These are phyloP conservation scores for Hippasteria phrygiana DNA, from an alignment of 53 echinoderm and acorn worm genomes.

Conservation along the genomic window DNA sequence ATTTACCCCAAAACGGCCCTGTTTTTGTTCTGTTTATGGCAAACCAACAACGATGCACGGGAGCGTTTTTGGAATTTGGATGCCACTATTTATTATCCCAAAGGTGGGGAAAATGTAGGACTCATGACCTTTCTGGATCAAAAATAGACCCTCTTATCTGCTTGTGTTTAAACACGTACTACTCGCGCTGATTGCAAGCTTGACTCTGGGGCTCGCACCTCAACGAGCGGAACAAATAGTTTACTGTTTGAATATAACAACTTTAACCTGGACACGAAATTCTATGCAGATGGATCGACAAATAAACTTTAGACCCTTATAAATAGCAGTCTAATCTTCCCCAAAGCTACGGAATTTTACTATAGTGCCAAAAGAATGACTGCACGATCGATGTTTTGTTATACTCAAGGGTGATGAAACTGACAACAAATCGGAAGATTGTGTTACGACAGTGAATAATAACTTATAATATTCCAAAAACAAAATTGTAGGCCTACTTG, in stretches of 20 bases:
- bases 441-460: too few species aligned
- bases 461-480: too few species aligned
- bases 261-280: background rate
- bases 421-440: too few species aligned
- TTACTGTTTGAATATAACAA: background rate
- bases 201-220: background rate
- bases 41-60: background rate
- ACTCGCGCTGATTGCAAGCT: background rate
- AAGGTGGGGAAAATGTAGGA: background rate
- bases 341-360: background rate
- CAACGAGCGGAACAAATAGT: background rate
- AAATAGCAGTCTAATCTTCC: background rate
- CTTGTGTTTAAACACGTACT: background rate
- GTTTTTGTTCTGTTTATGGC: too few species aligned
- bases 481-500: too few species aligned
- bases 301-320: background rate
- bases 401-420: too few species aligned
- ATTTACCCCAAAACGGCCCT: too few species aligned
- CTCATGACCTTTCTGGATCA: background rate
- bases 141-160: constrained; percentile 1
- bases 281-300: background rate
- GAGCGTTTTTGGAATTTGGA: background rate
- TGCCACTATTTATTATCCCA: background rate
- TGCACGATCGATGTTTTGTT: too few species aligned
- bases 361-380: background rate